Evolutionary conservation across 2,113 vertebrate genomes (phyloP), one percentile per base, ranked within the genome.

Genomic region (Hemibagrus wyckioides): DNA sequence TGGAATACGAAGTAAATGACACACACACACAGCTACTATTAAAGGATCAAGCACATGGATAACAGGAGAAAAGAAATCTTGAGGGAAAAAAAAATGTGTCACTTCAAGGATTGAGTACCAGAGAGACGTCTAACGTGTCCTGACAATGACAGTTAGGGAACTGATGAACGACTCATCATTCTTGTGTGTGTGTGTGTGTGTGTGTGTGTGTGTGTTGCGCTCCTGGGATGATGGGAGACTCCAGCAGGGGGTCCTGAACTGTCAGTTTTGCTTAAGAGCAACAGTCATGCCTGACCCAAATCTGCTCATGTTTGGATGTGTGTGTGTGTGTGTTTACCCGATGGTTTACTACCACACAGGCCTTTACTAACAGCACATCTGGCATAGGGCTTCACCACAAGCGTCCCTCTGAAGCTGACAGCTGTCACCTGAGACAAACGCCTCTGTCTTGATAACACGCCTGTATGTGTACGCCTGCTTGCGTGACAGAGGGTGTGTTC

Each of bases 371-470:
- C 90, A 89, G 92, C 89, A 88, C 50, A 90, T 94, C 93, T 94
- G 94, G 93, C 92, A 92, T 91, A 91, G 79, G 87, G 92, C 90
- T 91, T 91, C 89, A 90, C 92, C 91, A 87, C 33, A 86, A 89
- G 88, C 93, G 89, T 91, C 91, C 89, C 92, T 94, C 91, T 91
- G 76, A 90, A 75, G 85, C 89, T 93, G 95, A 95, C 94, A 95
- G 94, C 94, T 94, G 93, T 95, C 94, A 93, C 89, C 90, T 80
- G 89, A 92, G 63, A 87, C 90, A 88, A 91, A 90, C 88, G 87
- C 90, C 91, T 52, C 59, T 13, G 86, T 75, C 88, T n/a, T 86
- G 89, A 84, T 69, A 57, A 63, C 67, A 88, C 13, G 33, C 30
- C 10, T 61, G 30, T 57, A 41, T 75, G 69, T 44, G 67, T 82